phyloP scores from a whole-genome alignment of 2,888 invertebrate genomes.

The Phortica magna region DNA sequence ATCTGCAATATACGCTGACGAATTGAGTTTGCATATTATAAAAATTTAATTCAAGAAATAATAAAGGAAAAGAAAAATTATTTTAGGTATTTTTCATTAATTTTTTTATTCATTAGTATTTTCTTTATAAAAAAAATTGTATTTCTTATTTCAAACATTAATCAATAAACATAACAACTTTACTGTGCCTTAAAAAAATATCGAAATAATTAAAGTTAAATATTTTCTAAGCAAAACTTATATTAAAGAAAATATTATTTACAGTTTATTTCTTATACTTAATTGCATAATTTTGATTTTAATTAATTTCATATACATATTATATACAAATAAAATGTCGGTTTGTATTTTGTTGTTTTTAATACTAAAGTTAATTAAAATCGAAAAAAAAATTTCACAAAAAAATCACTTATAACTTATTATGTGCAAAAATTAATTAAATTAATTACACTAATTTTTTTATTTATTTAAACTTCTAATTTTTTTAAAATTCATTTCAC shows the following conservation, averaged over 20 bases:
- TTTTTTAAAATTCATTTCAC: slow-evolving; percentile 3
- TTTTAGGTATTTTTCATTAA: too few species aligned
- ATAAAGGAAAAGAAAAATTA: too few species aligned
- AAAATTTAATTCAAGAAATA: too few species aligned
- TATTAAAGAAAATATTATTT: too few species aligned
- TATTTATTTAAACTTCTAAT: neutral
- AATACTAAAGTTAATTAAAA: slow-evolving; percentile 44
- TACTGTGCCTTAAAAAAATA: neutral
- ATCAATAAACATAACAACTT: slow-evolving; percentile 7
- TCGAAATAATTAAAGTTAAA: neutral
- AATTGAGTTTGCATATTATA: too few species aligned
- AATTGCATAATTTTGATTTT: too few species aligned
- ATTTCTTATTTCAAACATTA: neutral
- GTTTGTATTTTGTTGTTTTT: slow-evolving; percentile 30
- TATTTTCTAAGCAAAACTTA: neutral
- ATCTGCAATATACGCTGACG: neutral
- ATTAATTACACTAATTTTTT: slow-evolving; percentile 3
- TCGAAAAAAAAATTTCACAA: slow-evolving; percentile 47
- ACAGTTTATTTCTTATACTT: too few species aligned
- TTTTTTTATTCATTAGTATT: too few species aligned
- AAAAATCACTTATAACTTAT: slow-evolving; percentile 30
- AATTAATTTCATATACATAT: too few species aligned
- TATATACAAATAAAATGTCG: too few species aligned
- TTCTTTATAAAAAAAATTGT: neutral
- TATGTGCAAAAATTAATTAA: slow-evolving; percentile 10